Conservation (phyloP, 2,888 invertebrate species). For the Metellina segmentata region DNA sequence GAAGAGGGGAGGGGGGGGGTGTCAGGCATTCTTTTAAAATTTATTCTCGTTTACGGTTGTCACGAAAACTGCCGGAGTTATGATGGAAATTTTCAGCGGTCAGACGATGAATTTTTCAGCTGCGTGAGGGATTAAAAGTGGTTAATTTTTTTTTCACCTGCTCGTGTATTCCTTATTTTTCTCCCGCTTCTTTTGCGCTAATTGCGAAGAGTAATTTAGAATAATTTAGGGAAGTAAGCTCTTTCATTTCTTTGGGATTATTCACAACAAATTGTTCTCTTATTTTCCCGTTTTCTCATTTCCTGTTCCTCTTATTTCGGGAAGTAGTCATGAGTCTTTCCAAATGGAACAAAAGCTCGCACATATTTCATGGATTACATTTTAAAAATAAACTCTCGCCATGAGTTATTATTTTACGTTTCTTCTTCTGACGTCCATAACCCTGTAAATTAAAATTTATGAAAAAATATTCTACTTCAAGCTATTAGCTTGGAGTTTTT, state of each 20-base stretch:
- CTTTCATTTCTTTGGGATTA: background rate
- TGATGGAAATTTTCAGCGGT: background rate
- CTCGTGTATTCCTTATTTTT: conserved; percentile 8
- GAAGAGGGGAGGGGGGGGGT: no score
- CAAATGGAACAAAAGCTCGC: background rate
- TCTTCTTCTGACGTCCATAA: no score
- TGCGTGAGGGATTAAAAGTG: conserved; percentile 16
- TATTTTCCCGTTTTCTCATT: background rate
- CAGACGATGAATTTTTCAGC: conserved; percentile 9
- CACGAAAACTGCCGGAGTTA: background rate
- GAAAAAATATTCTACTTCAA: no score
- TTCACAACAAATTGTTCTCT: background rate
- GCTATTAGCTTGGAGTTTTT: no score
- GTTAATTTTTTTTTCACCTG: conserved; percentile 3
- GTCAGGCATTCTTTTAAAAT: background rate
- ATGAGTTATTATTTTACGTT: no score
- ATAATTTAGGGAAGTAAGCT: conserved; percentile 12
- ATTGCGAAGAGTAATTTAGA: conserved; percentile 29
- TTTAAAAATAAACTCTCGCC: background rate
- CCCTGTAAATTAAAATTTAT: no score
- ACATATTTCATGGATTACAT: background rate
- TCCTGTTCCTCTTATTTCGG: background rate
- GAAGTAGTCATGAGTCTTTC: background rate
- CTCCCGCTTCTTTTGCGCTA: background rate
- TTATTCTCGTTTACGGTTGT: background rate